Evolutionary conservation across 2,113 vertebrate species (phyloP).

Genomic region (Poecile atricapillus): DNA sequence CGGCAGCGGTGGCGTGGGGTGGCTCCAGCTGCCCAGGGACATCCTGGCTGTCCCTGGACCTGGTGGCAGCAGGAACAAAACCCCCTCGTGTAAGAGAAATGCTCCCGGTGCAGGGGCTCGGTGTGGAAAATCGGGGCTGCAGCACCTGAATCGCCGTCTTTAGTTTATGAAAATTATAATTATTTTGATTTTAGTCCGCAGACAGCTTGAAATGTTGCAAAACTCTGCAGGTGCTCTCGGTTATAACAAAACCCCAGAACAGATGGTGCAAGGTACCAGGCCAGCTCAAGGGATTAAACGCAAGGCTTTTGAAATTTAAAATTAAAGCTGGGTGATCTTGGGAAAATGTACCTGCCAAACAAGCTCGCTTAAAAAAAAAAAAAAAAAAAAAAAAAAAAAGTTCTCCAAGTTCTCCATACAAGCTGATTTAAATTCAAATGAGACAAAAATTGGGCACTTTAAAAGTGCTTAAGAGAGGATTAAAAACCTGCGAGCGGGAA

Average conservation of each 20-base stretch:
- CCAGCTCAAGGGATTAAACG: constrained; percentile 82
- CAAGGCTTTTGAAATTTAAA: constrained; percentile 83
- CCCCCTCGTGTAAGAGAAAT: neutral
- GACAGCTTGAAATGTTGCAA: constrained; percentile 83
- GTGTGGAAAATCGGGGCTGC: constrained; percentile 48
- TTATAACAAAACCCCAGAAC: constrained; percentile 82
- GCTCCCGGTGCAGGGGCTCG: neutral
- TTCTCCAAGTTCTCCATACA: constrained; percentile 71
- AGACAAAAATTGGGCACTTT: constrained; percentile 71
- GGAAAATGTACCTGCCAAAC: constrained; percentile 76
- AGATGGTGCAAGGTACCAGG: constrained; percentile 81
- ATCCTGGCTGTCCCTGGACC: neutral
- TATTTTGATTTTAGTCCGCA: constrained; percentile 79
- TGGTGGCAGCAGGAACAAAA: neutral
- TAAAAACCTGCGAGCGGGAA: constrained; percentile 35
- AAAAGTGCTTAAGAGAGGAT: constrained; percentile 63
- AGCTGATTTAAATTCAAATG: constrained; percentile 77
- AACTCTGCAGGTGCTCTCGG: constrained; percentile 80
- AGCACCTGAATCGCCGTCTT: constrained; percentile 55
- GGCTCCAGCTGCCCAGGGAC: rapidly evolving
- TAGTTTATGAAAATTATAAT: constrained; percentile 79
- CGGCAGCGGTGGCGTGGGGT: rapidly evolving
- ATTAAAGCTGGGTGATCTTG: constrained; percentile 80
- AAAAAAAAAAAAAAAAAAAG: constrained; percentile 57
- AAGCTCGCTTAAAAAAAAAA: constrained; percentile 43